Base-by-base conservation (phyloP, 2,797 vertebrate species). In the Falco peregrinus region DNA sequence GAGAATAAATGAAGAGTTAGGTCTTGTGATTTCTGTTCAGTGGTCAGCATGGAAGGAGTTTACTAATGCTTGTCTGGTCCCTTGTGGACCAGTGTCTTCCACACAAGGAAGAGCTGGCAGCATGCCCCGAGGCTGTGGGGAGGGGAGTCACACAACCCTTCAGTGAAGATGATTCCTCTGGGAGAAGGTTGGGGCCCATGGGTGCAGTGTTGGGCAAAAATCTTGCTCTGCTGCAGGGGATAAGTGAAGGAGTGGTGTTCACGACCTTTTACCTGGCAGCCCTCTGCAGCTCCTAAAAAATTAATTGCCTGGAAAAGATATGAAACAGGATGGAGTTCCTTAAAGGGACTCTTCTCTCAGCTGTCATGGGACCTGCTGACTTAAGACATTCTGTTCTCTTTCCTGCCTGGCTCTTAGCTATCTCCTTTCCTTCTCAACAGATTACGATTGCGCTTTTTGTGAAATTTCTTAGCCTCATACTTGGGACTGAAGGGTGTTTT, bases 191-290 rank as follows among this genome's bases (percentile, higher is more conserved):
- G 53, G 35, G 43, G 25, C 12, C 26, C n/a, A 47, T 9, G 24
- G 16, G 10, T 3, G 1, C 21, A 33, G 28, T 12, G 4, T 1
- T 51, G 9, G 5, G 54, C 19, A 10, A 4, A 59, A 87, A 45
- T 51, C 39, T 76, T 69, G 17, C 8, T 53, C 26, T 59, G 14
- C 37, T 86, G 22, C 28, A 73, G 39, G 4, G 6, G 8, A 50
- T 31, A 86, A 71, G 57, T 9, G 69, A 47, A 91, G 5, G 16
- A 51, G 79, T 89, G 5, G 7, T 65, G 11, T 53, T 87, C 35
- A 41, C 39, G 64, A 87, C 56, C 33, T 89, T 95, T 80, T 60
- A 78, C 21, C 64, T 84, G 92, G 59, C 29, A 90, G 50, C 25
- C 26, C 11, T 73, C 33, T 68, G 63, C 45, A 65, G 18, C 7